A percentile compares a stretch with the other conserved stretches of the same genome.
These are phyloP conservation scores for Lampropteryx suffumata DNA, from an alignment of 2,888 invertebrate genomes.

Conservation along the genomic window DNA sequence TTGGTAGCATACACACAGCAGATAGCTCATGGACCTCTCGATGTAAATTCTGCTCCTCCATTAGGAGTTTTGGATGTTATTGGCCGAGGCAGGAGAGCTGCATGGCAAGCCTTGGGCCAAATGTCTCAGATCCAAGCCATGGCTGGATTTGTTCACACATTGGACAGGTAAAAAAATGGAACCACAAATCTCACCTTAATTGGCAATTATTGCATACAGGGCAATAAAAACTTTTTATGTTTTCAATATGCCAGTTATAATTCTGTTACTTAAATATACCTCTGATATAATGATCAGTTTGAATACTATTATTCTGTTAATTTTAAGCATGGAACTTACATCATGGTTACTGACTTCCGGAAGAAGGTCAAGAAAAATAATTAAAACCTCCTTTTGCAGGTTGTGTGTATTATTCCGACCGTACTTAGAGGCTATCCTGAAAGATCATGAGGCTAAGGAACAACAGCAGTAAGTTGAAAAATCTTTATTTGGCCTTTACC, in stretches of 20 bases:
- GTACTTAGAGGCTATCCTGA: conserved; percentile 94
- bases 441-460: conserved; percentile 92
- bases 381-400: conserved; percentile 54
- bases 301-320: neutral
- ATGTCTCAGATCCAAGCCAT: conserved; percentile 94
- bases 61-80: conserved; percentile 97
- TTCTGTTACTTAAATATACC: neutral
- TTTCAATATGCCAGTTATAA: neutral
- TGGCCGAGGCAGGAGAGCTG: conserved; percentile 94
- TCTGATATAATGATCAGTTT: neutral
- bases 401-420: conserved; percentile 95
- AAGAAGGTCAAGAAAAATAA: neutral
- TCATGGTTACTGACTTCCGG: conserved; percentile 4
- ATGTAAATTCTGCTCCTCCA: conserved; percentile 88
- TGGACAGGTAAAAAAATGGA: conserved; percentile 83
- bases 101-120: conserved; percentile 96
- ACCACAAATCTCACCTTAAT: neutral
- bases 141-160: conserved; percentile 94
- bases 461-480: conserved; percentile 72
- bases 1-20: conserved; percentile 97
- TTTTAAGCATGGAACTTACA: conserved; percentile 4
- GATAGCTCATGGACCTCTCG: conserved; percentile 92
- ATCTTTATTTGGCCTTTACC: too few species aligned
- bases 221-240: neutral
- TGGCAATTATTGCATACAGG: neutral